A percentile compares a stretch with the other conserved stretches of the same genome.
Conservation (phyloP, 1,140 invertebrate genomes). For the Aricia agestis region DNA sequence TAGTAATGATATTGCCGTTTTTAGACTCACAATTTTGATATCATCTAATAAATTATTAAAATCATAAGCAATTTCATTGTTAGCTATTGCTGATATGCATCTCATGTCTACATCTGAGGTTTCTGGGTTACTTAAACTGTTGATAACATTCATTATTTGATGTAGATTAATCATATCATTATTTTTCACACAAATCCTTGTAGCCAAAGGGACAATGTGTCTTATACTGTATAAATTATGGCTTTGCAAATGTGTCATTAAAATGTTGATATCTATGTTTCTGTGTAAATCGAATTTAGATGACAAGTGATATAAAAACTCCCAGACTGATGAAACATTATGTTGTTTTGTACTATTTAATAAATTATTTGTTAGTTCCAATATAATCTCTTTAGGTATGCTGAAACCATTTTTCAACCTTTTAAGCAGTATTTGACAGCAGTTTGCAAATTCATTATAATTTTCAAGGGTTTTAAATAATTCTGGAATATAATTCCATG, state of each 20-base stretch:
- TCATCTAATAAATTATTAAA: constrained; percentile 40
- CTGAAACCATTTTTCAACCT: constrained; percentile 35
- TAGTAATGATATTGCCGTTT: constrained; percentile 52
- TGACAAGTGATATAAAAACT: constrained; percentile 52
- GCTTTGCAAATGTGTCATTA: constrained; percentile 30
- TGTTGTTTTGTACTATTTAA: constrained; percentile 20
- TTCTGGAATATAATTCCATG: constrained; percentile 39
- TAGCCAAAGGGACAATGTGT: constrained; percentile 56
- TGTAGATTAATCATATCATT: constrained; percentile 32
- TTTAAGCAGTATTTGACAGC: constrained; percentile 37
- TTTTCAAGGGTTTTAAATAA: constrained; percentile 38
- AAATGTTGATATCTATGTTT: constrained; percentile 21
- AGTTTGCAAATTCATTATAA: constrained; percentile 43
- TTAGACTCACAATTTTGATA: constrained; percentile 53
- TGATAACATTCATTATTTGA: constrained; percentile 43
- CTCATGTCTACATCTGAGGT: constrained; percentile 56
- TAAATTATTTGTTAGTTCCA: constrained; percentile 37
- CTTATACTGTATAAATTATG: constrained; percentile 46
- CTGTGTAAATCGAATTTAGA: constrained; percentile 30
- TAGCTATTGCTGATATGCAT: constrained; percentile 50
- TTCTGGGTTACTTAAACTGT: constrained; percentile 46
- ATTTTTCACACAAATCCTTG: constrained; percentile 33
- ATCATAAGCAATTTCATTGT: constrained; percentile 53
- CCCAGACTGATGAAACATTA: constrained; percentile 37
- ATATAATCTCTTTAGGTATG: constrained; percentile 30